Percentiles rank a stretch among this genome's conserved stretches.
Conservation (phyloP, 1,140 invertebrate species). For the Ridgeia piscesae region DNA sequence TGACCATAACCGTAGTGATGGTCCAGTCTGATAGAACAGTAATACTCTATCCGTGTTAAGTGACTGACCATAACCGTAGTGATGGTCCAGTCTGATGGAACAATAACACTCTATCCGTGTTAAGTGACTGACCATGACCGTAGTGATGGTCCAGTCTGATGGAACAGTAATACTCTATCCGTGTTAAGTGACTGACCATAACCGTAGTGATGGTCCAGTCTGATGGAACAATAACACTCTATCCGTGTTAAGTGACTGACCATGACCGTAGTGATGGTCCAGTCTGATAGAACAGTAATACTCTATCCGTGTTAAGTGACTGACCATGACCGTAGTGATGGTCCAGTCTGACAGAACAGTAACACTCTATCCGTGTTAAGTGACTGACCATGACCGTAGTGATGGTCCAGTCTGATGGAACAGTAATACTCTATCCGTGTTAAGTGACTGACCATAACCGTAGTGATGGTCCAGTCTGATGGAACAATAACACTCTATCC, state of each 20-base stretch:
- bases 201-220: conserved; percentile 34
- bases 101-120: conserved; percentile 45
- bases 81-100: conserved; percentile 43
- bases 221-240: conserved; percentile 48
- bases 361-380: conserved; percentile 47
- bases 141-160: not conserved
- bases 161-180: not conserved
- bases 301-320: not conserved
- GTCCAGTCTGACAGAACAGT: conserved; percentile 43
- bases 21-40: not conserved
- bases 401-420: not conserved
- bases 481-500: conserved; percentile 45
- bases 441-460: not conserved
- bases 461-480: conserved; percentile 40
- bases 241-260: conserved; percentile 40
- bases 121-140: conserved; percentile 32
- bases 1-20: conserved; percentile 1
- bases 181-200: not conserved
- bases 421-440: not conserved
- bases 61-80: not conserved
- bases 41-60: not conserved
- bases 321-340: conserved; percentile 14
- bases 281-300: not conserved
- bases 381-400: conserved; percentile 22
- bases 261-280: not conserved